Conservation (phyloP, 2,888 invertebrate genomes). For the Diaprepes abbreviatus region DNA sequence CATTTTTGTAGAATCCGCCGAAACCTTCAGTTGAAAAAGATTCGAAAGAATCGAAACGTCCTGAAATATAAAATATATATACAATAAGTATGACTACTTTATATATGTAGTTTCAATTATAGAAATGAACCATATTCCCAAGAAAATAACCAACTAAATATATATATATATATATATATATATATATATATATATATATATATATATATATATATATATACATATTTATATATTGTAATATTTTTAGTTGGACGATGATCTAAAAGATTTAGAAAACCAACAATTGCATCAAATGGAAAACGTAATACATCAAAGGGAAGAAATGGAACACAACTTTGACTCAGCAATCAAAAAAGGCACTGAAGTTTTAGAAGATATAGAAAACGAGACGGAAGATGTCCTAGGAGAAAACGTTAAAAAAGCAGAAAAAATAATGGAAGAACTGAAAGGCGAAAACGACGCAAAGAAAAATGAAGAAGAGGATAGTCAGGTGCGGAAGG, state of each 20-base stretch:
- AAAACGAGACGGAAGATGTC: conserved; percentile 55
- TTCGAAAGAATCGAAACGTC: too few species aligned
- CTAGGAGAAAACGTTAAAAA: conserved; percentile 58
- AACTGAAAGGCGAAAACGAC: conserved; percentile 56
- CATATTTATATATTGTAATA: too few species aligned
- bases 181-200: too few species aligned
- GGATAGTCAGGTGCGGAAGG: conserved; percentile 20
- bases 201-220: too few species aligned
- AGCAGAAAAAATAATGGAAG: conserved; percentile 56
- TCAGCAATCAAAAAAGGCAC: conserved; percentile 54
- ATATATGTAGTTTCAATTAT: too few species aligned
- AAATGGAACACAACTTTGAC: conserved; percentile 50
- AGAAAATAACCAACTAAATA: too few species aligned
- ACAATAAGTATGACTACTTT: too few species aligned
- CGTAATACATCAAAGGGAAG: not conserved
- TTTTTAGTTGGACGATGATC: conserved; percentile 22
- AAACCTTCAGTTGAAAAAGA: too few species aligned
- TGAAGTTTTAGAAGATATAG: conserved; percentile 57
- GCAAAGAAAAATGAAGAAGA: conserved; percentile 53
- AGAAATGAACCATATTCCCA: too few species aligned
- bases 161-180: too few species aligned
- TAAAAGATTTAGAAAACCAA: conserved; percentile 23
- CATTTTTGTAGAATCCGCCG: too few species aligned
- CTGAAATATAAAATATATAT: too few species aligned
- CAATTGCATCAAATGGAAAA: conserved; percentile 21